Base-by-base conservation (phyloP, 2,797 vertebrate species). In the Dryobates pubescens region DNA sequence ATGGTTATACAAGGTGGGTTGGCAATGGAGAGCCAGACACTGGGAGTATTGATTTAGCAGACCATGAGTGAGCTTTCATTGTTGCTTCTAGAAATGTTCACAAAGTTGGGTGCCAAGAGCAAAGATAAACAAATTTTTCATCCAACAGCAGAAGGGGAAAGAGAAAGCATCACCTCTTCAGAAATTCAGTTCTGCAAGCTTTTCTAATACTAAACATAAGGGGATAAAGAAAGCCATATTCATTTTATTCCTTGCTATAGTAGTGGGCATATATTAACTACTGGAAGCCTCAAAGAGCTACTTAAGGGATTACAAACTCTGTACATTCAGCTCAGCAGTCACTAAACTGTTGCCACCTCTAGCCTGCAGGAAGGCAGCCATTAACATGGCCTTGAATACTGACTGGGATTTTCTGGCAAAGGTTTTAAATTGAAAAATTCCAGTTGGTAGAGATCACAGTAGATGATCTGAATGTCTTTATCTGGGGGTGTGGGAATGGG, bases 21-120 rank as follows among this genome's bases (percentile, higher is more conserved):
- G 84, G 76, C 82, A 93, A 9, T 6, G 53, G 65, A 82, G 64
- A 91, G 2, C 0, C 5, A 88, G 80, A 32, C 9, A 0, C 68
- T 63, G 64, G 32, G 57, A 84, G 73, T 36, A 89, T 82, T 91
- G 94, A 88, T 82, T 92, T 86, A 93, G 68, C 71, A 95, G 71
- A 84, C 92, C 77, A 34, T 81, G 82, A 84, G 51, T 47, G 86
- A 68, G 19, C 73, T 89, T 73, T 84, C 9, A 3, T 83, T 94
- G 93, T 95, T 92, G 88, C 89, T 95, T 93, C 94, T 92, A 95
- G 89, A 95, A 94, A 91, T 74, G 63, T 41, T 88, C 96, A 79
- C 89, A 62, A 92, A 84, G 36, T 94, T 89, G 70, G 43, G 49
- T 74, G 94, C 93, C 95, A 95, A 92, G 45, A 86, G 36, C 36